Conservation (phyloP, 2,113 vertebrate species). For the Galemys pyrenaicus region DNA sequence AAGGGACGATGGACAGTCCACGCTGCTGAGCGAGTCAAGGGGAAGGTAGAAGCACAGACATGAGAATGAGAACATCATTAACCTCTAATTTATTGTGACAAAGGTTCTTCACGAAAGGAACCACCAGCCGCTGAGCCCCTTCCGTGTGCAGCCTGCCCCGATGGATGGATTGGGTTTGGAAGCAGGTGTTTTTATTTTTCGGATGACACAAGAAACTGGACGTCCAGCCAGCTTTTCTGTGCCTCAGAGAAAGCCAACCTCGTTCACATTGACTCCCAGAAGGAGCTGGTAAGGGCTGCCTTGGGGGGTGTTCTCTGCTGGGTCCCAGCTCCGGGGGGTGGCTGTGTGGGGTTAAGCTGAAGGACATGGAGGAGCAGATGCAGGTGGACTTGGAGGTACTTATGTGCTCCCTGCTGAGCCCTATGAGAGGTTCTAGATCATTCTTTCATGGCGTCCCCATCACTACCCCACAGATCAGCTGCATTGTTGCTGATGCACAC, state of each 20-base stretch:
- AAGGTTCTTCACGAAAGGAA: neutral
- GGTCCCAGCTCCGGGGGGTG: neutral
- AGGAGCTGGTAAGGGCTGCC: conserved; percentile 47
- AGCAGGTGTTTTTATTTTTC: conserved; percentile 59
- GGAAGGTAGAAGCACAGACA: neutral
- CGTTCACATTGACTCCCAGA: neutral
- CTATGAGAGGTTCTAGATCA: too few relatives aligned
- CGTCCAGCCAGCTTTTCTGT: neutral
- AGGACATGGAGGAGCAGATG: neutral
- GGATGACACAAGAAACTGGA: neutral
- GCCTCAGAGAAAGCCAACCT: neutral
- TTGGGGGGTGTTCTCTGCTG: too few relatives aligned
- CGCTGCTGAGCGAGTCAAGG: neutral
- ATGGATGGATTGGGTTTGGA: conserved; percentile 29
- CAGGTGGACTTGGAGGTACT: neutral
- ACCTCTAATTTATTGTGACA: neutral
- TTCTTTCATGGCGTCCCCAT: too few relatives aligned
- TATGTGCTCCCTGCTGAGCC: too few relatives aligned
- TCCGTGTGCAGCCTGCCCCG: neutral
- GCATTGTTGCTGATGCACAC: too few relatives aligned
- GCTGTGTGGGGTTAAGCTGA: neutral
- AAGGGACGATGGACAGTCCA: neutral
- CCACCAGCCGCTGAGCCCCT: rapidly evolving
- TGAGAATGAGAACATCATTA: neutral
- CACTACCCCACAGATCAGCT: too few relatives aligned